phyloP scores from a whole-genome alignment of 2,797 vertebrate species.

The Heterohyrax brucei region DNA sequence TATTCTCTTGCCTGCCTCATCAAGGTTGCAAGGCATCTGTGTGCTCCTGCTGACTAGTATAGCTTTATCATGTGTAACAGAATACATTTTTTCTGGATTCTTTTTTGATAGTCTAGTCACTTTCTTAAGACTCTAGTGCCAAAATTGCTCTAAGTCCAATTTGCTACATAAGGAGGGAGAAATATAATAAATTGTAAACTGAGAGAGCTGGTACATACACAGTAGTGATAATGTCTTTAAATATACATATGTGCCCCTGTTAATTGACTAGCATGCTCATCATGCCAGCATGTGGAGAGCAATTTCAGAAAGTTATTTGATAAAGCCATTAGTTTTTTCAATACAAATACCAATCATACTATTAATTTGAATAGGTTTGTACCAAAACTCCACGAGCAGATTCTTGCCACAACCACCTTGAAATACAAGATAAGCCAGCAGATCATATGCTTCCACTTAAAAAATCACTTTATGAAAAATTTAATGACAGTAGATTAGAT shows the following conservation, averaged over 20 bases:
- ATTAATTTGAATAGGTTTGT: not conserved
- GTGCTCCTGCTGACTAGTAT: not conserved
- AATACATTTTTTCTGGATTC: not conserved
- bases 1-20: not conserved
- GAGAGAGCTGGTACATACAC: not conserved
- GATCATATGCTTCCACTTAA: not conserved
- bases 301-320: slow-evolving; percentile 28
- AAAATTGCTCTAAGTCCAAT: not conserved
- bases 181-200: not conserved
- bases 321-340: not conserved
- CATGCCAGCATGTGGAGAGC: not conserved
- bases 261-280: not conserved
- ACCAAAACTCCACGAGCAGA: not conserved
- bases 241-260: not conserved
- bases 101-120: not conserved
- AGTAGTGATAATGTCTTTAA: no score
- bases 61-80: not conserved
- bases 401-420: not conserved
- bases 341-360: not conserved
- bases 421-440: not conserved
- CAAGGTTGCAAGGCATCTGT: not conserved
- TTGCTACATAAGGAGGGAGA: not conserved
- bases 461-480: slow-evolving; percentile 1
- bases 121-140: not conserved
- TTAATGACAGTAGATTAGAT: not conserved